Evolutionary conservation across 1,140 invertebrate species (phyloP), one percentile per base, ranked within the genome.

Genomic region (Orchesella cincta): DNA sequence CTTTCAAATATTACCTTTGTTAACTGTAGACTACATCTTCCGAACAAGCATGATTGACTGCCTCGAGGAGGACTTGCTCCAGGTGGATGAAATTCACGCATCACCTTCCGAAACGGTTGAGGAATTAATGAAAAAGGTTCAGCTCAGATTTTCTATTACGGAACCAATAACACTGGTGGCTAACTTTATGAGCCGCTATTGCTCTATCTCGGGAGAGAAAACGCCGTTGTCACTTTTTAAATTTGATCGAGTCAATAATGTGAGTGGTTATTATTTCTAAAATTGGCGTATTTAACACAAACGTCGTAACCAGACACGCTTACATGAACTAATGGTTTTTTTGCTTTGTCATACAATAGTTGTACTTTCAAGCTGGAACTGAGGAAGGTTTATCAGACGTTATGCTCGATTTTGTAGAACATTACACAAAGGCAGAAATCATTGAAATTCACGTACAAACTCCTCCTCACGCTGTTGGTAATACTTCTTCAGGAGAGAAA

Each of bases 11-110:
- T 77, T 73, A 18, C 16, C 1, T 23, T 76, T 33, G 35, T 29
- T 35, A n/a, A 46, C 46, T 29, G 67, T n/a, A 78, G 76, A 74
- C 31, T 8, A 74, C 34, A 35, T 76, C 3, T 76, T 76, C 34
- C 36, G 29, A 3, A 8, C 34, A 1, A 31, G 57, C 16, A 31
- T 78, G 2, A 36, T 73, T 1, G 62, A 5, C 26, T 31, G 31
- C 20, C 23, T 1, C 57, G 23, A 26, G 54, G 28, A 74, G n/a
- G 52, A 67, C 5, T 29, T 78, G 14, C 14, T 5, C 23, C 34
- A 31, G 23, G 16, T 29, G 14, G 1, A 34, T n/a, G 75, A 76
- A 64, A 52, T 76, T 16, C 75, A 76, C 34, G 29, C 39, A 18
- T 2, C 3, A 12, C 62, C 57, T 23, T 18, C 16, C 2, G 1